Conservation (phyloP, 1,140 invertebrate species). For the Nixonia krombeini region DNA sequence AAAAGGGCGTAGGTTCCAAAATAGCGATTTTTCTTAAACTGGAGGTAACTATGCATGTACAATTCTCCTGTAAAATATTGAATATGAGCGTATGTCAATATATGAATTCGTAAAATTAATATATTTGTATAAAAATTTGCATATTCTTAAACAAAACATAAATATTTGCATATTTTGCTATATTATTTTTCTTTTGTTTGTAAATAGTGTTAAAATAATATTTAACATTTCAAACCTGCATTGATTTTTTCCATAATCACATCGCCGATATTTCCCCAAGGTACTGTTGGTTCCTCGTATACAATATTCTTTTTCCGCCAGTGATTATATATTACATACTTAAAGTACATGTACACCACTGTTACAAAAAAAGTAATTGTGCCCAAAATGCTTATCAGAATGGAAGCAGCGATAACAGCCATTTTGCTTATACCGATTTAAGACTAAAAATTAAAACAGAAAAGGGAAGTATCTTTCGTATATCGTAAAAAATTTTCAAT, state of each 20-base stretch:
- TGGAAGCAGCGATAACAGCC: no score
- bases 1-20: conserved; percentile 70
- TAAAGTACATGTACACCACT: conserved; percentile 51
- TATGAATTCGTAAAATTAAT: not conserved
- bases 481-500: no score
- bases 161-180: not conserved
- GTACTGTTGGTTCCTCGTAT: conserved; percentile 59
- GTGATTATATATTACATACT: conserved; percentile 50
- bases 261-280: conserved; percentile 69
- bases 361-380: not conserved
- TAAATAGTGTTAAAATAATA: no score
- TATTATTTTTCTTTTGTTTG: no score
- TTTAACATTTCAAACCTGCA: conserved; percentile 25
- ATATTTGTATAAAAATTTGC: not conserved
- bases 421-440: no score
- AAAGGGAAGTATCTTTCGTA: no score
- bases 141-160: conserved; percentile 15
- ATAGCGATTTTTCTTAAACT: conserved; percentile 21
- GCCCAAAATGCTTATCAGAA: not conserved
- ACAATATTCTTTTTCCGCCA: conserved; percentile 58
- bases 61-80: conserved; percentile 29
- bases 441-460: no score
- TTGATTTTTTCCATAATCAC: conserved; percentile 53
- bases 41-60: conserved; percentile 24
- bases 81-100: not conserved